Percentiles rank a stretch among this genome's conserved stretches.
Evolutionary conservation across 1,140 invertebrate genomes (phyloP).

Genomic region (Sycophila sp.): DNA sequence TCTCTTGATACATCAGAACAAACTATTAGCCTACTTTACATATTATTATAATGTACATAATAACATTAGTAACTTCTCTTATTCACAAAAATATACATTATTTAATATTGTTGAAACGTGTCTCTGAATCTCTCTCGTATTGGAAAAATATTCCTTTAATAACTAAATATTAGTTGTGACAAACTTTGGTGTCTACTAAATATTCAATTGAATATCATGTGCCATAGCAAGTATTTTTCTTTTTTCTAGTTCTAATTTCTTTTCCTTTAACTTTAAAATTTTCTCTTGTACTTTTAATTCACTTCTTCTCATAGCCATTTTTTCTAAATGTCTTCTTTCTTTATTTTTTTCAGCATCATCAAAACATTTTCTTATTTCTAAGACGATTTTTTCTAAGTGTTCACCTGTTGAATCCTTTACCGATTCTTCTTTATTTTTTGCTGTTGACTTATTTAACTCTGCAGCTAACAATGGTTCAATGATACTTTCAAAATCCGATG

Average conservation of each 20-base stretch:
- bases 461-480: constrained; percentile 1
- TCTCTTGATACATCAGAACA: not conserved
- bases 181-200: constrained; percentile 27
- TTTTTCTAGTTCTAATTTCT: constrained; percentile 49
- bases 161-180: not conserved
- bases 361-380: constrained; percentile 43
- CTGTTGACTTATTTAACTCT: not conserved
- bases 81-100: too few relatives aligned
- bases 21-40: not conserved
- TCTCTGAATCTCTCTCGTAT: constrained; percentile 18
- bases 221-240: constrained; percentile 47
- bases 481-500: not conserved
- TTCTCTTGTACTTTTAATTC: constrained; percentile 50
- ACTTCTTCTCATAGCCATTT: constrained; percentile 49
- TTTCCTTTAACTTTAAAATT: constrained; percentile 51
- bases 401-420: not conserved
- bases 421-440: constrained; percentile 12
- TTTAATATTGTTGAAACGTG: too few relatives aligned
- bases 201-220: constrained; percentile 44
- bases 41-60: not conserved
- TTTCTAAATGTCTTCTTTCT: constrained; percentile 55
- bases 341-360: constrained; percentile 43
- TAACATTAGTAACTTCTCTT: constrained; percentile 10
- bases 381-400: constrained; percentile 44
- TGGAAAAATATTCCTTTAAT: not conserved